These are phyloP conservation scores for Sinocyclocheilus anshuiensis DNA, from an alignment of 2,113 vertebrate genomes.

Conservation along the genomic window DNA sequence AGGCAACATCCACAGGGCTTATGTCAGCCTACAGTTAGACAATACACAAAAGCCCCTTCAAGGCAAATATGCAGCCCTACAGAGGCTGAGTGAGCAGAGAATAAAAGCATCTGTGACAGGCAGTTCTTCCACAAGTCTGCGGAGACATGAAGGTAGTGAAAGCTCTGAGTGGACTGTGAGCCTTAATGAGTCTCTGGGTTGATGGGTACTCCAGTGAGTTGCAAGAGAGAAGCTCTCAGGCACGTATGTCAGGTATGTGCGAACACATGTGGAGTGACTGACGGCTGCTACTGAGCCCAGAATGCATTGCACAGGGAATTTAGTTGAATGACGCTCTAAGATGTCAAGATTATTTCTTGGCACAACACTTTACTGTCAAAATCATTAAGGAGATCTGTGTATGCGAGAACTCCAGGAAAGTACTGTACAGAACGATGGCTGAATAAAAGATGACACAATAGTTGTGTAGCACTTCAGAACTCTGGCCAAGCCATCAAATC, in stretches of 20 bases:
- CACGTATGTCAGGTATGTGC: constrained; percentile 7
- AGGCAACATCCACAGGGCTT: constrained; percentile 5
- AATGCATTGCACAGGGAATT: constrained; percentile 24
- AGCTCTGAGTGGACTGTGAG: constrained; percentile 15
- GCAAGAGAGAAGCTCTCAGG: not conserved
- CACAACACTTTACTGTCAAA: constrained; percentile 11
- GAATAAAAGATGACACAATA: constrained; percentile 10
- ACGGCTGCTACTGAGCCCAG: not conserved
- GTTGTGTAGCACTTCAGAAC: not conserved
- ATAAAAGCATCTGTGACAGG: not conserved
- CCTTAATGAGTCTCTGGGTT: constrained; percentile 17
- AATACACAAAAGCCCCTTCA: constrained; percentile 8
- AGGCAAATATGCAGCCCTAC: not conserved
- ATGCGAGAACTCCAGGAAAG: not conserved
- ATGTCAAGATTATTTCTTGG: constrained; percentile 26
- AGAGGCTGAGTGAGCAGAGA: not conserved
- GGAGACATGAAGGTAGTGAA: not conserved
- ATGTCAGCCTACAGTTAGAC: constrained; percentile 21
- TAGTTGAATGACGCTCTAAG: not conserved
- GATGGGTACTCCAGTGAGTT: not conserved
- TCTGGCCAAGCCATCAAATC: too few species aligned
- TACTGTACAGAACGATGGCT: not conserved
- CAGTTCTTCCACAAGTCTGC: not conserved
- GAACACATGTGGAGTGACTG: constrained; percentile 18
- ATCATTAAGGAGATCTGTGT: constrained; percentile 9